Percentiles rank a stretch among this genome's conserved stretches.
These are phyloP conservation scores for Eupithecia tripunctaria DNA, from an alignment of 2,888 invertebrate species.

Conservation along the genomic window DNA sequence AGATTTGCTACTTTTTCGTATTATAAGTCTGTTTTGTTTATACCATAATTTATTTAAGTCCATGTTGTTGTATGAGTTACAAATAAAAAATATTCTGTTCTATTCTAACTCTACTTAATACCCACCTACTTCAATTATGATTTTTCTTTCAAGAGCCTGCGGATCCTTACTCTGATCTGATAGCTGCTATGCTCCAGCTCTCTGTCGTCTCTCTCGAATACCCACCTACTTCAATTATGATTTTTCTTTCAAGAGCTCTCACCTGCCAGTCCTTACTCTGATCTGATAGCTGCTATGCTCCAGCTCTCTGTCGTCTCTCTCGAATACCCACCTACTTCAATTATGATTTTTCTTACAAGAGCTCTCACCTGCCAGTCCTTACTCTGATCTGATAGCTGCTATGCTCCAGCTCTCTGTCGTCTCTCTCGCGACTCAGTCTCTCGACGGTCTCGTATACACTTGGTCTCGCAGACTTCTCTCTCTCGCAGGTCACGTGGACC, in stretches of 20 bases:
- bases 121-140: not conserved
- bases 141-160: constrained; percentile 47
- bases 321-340: constrained; percentile 36
- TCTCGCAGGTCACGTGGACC: constrained; percentile 77
- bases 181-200: constrained; percentile 75
- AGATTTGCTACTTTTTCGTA: too few species aligned
- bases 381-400: constrained; percentile 75
- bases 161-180: constrained; percentile 73
- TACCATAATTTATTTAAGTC: too few species aligned
- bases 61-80: too few species aligned
- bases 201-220: constrained; percentile 60
- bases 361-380: constrained; percentile 68
- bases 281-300: constrained; percentile 77
- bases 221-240: not conserved
- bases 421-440: constrained; percentile 67
- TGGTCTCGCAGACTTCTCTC: constrained; percentile 52
- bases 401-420: constrained; percentile 65
- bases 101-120: too few species aligned
- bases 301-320: constrained; percentile 62
- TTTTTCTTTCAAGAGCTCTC: constrained; percentile 11
- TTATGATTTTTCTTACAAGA: not conserved
- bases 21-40: too few species aligned
- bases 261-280: constrained; percentile 74
- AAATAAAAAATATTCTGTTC: too few species aligned
- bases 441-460: constrained; percentile 67